Evolutionary conservation across 1,140 invertebrate genomes (phyloP), one percentile per base, ranked within the genome.

Genomic region (Sycophila sp.): DNA sequence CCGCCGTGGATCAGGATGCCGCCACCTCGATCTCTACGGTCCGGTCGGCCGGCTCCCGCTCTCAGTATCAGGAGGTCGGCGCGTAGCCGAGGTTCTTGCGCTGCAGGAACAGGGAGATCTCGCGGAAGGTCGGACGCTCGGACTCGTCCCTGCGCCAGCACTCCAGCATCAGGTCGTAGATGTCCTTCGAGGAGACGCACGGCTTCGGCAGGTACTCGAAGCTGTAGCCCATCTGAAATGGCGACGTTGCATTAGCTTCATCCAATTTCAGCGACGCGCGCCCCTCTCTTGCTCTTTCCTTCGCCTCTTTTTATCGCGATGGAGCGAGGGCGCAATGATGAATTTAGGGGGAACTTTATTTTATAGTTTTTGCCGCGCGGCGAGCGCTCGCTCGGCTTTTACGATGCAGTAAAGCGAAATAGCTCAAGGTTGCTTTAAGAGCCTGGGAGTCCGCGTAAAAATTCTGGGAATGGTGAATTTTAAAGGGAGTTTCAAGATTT

Each of bases 91-190:
- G 88, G 79, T 94, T 93, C 82, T 96, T 96, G 58, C 94, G 84
- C 78, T 95, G 94, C 13, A 97, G 87, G 83, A 96, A 96, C 62
- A 94, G 89, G 78, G 94, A 93, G 63, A 96, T 94, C 83, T 96
- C 94, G 40, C 91, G 87, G 86, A 97, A 98, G 32, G 92, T 91
- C 0, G 96, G 96, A 53, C 96, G 85, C 36, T 93, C 92, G 32
- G 87, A 84, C 51, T 93, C 93, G 73, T 94, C 91, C 10, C 92
- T 86, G 66, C 93, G 90, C 96, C 96, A 98, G 82, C 96, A 97
- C 78, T 96, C 94, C 34, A 90, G 85, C 94, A 97, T 96, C 42
- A 97, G 85, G 78, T 96, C 94, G 86, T 94, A 96, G 47, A 96
- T 89, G 81, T 96, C 94, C 76, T 93, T 91, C 4, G 94, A 93